Conservation (phyloP, 2,113 vertebrate species). For the Geothlypis trichas region DNA sequence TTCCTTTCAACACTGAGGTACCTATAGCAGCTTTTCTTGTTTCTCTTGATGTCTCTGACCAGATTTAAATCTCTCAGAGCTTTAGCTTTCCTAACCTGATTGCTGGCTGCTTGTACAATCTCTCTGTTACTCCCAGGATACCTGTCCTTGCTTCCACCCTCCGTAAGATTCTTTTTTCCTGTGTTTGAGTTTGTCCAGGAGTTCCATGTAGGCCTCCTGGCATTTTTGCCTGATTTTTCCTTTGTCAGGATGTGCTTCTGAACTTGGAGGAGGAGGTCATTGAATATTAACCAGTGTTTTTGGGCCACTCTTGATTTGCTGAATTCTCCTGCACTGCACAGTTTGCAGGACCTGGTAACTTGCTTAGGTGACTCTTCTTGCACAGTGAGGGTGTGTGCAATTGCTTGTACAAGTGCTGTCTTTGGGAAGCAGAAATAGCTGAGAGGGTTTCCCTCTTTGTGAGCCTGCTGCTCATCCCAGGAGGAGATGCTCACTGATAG, state of each 20-base stretch:
- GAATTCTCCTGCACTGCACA: background rate
- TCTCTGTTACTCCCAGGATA: background rate
- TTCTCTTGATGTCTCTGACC: background rate
- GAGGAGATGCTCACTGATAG: fast-evolving
- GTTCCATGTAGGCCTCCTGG: background rate
- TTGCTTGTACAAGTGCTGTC: background rate
- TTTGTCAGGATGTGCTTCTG: background rate
- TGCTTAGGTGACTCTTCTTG: background rate
- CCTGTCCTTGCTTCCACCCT: background rate
- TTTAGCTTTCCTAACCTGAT: background rate
- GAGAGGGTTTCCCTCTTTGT: background rate
- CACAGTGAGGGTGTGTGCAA: fast-evolving
- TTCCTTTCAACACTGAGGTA: background rate
- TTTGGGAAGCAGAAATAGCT: background rate
- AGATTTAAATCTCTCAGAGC: background rate
- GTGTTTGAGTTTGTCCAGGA: background rate
- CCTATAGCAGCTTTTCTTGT: background rate
- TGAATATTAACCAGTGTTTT: background rate
- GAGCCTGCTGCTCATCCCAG: background rate
- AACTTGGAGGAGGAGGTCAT: background rate
- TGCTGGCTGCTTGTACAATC: fast-evolving
- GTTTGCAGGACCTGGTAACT: background rate
- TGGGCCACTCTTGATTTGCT: background rate
- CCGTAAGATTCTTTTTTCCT: background rate
- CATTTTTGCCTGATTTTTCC: background rate